Base-by-base conservation (phyloP, 2,113 vertebrate species). In the Bettongia penicillata region DNA sequence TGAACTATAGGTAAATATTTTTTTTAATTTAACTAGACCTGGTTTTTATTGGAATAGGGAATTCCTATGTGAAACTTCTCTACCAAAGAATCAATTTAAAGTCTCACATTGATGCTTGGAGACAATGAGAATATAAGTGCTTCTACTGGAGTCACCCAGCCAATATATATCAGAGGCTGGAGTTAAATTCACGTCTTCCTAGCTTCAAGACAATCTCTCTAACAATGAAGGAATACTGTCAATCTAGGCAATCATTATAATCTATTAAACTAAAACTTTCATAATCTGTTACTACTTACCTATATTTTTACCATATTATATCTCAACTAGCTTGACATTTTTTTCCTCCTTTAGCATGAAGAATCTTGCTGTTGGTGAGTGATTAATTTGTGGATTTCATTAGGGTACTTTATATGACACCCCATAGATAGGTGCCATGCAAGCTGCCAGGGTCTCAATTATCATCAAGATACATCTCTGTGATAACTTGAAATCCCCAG, bases 391-490 rank as follows among this genome's bases (percentile, higher is more conserved):
- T 94, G 61, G 95, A 95, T 95, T 96, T 96, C 84, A 91, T 37
- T 52, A 55, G 61, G 95, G 53, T 93, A 16, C 90, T 94, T 97
- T 93, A 95, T 90, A 61, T 95, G 97, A 93, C 47, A 97, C 84
- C 55, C 92, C 94, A 95, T 51, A 94, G 91, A 95, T 95, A 51
- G 95, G 93, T 94, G 52, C 31, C 43, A 53, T 96, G 93, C 95
- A 96, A 96, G 89, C 95, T 94, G 96, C 61, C 89, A 95, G 90
- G 77, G 93, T 96, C 95, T 94, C 96, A 93, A 97, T 97, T 94
- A 94, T 93, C 61, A 94, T 95, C 94, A 91, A 97, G 95, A 96
- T 96, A 19, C 43, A 7, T n/a, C 95, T 93, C n/a, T 3, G 0
- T 43, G 90, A 97, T 96, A 93, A 95, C 90, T 96, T 95, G 26